Conservation (phyloP, 2,888 invertebrate genomes). For the Patella caerulea region DNA sequence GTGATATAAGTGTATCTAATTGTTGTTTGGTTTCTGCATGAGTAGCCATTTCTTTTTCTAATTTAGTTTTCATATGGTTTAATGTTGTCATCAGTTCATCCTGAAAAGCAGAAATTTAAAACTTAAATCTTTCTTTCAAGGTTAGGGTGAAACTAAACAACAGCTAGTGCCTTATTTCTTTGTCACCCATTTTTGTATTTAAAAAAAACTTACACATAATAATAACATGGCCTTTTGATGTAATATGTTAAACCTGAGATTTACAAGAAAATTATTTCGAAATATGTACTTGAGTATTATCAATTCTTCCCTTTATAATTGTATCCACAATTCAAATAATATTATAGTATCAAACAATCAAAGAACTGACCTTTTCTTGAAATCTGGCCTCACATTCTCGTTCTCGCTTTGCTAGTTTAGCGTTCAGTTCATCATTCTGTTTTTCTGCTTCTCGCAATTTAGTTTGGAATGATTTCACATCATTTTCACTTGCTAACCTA, state of each 20-base stretch:
- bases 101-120: slow-evolving; percentile 28
- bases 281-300: background rate
- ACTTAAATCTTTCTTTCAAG: no score
- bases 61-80: slow-evolving; percentile 84
- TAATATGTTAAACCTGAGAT: no score
- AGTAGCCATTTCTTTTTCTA: slow-evolving; percentile 89
- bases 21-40: slow-evolving; percentile 89
- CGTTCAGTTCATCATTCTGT: slow-evolving; percentile 89
- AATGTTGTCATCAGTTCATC: slow-evolving; percentile 91
- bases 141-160: no score
- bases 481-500: slow-evolving; percentile 90
- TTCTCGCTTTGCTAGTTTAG: slow-evolving; percentile 89
- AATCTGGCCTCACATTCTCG: slow-evolving; percentile 90
- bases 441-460: slow-evolving; percentile 90
- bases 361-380: slow-evolving; percentile 79
- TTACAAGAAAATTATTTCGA: background rate
- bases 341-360: background rate
- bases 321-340: background rate
- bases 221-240: no score
- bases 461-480: slow-evolving; percentile 86
- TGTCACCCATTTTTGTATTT: no score
- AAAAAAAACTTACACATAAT: no score
- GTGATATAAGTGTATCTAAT: slow-evolving; percentile 78
- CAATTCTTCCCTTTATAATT: background rate
- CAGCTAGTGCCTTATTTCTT: no score